phyloP scores from a whole-genome alignment of 2,888 invertebrate species.

The Oxycera nigricornis region DNA sequence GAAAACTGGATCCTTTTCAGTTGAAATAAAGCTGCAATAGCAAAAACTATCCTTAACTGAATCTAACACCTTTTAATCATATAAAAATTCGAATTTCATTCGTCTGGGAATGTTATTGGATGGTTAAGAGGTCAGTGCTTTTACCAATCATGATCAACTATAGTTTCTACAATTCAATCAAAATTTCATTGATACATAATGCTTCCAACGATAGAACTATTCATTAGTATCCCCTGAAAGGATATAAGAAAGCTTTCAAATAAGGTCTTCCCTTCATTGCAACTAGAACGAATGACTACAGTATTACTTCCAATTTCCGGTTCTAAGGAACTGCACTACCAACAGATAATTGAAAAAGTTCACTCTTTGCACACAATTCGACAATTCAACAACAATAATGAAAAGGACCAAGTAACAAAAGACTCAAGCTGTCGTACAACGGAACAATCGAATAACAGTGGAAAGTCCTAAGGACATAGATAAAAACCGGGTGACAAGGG shows the following conservation, averaged over 20 bases:
- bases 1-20: too few relatives aligned
- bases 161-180: too few relatives aligned
- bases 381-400: conserved; percentile 21
- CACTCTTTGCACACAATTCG: conserved; percentile 14
- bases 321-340: background rate
- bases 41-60: too few relatives aligned
- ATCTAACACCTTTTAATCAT: too few relatives aligned
- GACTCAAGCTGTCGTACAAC: background rate
- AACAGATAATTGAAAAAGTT: conserved; percentile 26
- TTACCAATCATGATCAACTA: too few relatives aligned
- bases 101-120: too few relatives aligned
- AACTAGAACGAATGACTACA: conserved; percentile 2
- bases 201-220: too few relatives aligned
- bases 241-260: background rate
- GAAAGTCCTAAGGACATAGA: background rate
- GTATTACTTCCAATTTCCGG: background rate
- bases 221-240: too few relatives aligned
- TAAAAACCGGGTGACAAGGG: background rate
- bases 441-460: background rate
- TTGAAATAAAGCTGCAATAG: too few relatives aligned
- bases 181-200: too few relatives aligned
- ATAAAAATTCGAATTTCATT: too few relatives aligned
- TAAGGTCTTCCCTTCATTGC: background rate
- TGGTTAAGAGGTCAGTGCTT: too few relatives aligned
- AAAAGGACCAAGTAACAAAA: conserved; percentile 21